These are phyloP conservation scores for Lycaon pictus DNA, from an alignment of 2,113 vertebrate genomes.

Conservation along the genomic window DNA sequence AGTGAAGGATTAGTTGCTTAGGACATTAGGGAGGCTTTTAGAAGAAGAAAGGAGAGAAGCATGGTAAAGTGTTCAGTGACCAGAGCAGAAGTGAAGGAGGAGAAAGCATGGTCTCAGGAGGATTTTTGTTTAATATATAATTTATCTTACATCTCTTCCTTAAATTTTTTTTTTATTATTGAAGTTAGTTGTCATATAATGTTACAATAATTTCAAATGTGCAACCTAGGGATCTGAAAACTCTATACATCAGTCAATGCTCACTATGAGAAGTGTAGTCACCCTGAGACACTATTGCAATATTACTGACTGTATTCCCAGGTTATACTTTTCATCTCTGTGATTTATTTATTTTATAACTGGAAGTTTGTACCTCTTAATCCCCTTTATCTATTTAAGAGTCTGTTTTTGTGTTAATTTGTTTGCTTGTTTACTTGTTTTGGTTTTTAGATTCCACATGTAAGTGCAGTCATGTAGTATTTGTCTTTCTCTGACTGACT, in stretches of 20 bases:
- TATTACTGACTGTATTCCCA: neutral
- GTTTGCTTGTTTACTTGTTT: neutral
- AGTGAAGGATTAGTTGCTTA: neutral
- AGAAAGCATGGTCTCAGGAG: neutral
- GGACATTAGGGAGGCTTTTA: neutral
- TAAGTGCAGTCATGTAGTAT: neutral
- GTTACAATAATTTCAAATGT: neutral
- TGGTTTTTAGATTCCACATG: neutral
- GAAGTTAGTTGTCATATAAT: neutral
- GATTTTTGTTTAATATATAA: neutral
- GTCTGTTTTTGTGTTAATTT: neutral
- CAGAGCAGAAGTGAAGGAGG: neutral
- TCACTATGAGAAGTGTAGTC: neutral
- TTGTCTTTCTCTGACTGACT: neutral
- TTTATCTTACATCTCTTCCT: neutral
- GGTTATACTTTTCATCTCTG: neutral
- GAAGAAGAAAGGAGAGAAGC: neutral
- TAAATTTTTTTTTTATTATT: neutral
- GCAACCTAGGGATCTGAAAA: neutral
- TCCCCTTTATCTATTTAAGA: neutral
- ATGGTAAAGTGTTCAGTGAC: neutral
- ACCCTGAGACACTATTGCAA: neutral
- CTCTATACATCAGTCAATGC: neutral
- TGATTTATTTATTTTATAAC: neutral
- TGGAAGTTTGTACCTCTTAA: neutral